phyloP scores from a whole-genome alignment of 2,888 invertebrate species.

The Agrochola litura region DNA sequence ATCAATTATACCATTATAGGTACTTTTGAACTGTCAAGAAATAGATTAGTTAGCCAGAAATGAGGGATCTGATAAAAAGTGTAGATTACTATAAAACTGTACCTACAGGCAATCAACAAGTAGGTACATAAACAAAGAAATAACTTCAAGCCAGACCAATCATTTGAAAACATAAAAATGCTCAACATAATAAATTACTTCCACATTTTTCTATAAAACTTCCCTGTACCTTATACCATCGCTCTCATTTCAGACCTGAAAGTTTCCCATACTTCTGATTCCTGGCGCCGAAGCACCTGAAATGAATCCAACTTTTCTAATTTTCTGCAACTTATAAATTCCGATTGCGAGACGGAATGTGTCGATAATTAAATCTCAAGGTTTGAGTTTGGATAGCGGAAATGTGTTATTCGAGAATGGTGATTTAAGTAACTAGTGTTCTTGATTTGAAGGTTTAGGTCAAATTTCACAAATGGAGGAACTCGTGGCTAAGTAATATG shows the following conservation, averaged over 20 bases:
- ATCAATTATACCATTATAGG: too few species aligned
- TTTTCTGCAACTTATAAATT: slow-evolving; percentile 86
- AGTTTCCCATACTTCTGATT: slow-evolving; percentile 81
- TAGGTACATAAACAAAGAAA: not conserved
- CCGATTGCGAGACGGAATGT: slow-evolving; percentile 71
- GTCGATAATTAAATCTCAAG: slow-evolving; percentile 71
- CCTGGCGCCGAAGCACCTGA: slow-evolving; percentile 75
- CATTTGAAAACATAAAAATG: slow-evolving; percentile 31
- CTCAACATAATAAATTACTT: slow-evolving; percentile 44
- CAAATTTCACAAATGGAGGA: too few species aligned
- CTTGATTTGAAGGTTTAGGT: too few species aligned
- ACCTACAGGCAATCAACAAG: not conserved
- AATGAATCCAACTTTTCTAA: slow-evolving; percentile 85
- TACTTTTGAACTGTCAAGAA: not conserved
- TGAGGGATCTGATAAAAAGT: not conserved
- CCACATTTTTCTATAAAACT: slow-evolving; percentile 71
- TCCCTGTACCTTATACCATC: slow-evolving; percentile 56
- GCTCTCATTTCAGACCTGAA: slow-evolving; percentile 75
- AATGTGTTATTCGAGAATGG: slow-evolving; percentile 3
- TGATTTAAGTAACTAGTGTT: not conserved
- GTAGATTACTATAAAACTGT: not conserved
- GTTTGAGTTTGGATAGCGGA: slow-evolving; percentile 19
- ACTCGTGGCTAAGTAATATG: too few species aligned
- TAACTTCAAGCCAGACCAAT: not conserved
- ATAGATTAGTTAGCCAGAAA: not conserved